Base-by-base conservation (phyloP, 2,888 invertebrate genomes). In the Caenorhabditis afra region DNA sequence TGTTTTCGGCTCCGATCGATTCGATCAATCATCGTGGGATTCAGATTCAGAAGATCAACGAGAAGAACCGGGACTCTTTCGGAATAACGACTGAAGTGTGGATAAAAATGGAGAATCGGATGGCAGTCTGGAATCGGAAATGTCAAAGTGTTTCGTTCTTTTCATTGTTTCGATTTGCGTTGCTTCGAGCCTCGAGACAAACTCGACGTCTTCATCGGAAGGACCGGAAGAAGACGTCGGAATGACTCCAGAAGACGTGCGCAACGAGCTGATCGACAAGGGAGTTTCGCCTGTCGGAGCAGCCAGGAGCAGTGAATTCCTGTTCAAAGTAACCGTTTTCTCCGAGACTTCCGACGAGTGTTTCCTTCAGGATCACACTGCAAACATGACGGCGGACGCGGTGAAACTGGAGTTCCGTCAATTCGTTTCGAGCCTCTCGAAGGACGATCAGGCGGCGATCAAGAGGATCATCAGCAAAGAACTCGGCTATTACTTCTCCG, bases 381-480 rank as follows among this genome's bases (percentile, higher is more conserved):
- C 45, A 14, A 55, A 57, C 7, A 11, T 57, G 14, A 55, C 55
- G 2, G 23, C 65, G 7, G 55, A 12, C 11, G 65, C 53, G 16
- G 3, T 66, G 55, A 66, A 55, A n/a, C 1, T 16, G 20, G 66
- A 66, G 37, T 66, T 66, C 11, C 66, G 55, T 3, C 35, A 66
- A 20, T 57, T 66, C 29, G n/a, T 66, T 12, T 20, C 23, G 18
- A 66, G 41, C 14, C 20, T 66, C 20, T 47, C 45, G 5, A n/a
- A 16, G 1, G 57, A 57, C 3, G 57, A 66, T 20, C 55, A 57
- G 23, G 0, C 1, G 2, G 16, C 55, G 0, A 57, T 66, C 11
- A 45, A 57, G 37, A 37, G 35, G 37, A 66, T 66, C 47, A 66
- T 66, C 35, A 55, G 18, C n/a, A 66, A 29, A 12, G 66, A 66